A percentile compares a stretch with the other conserved stretches of the same genome.
Evolutionary conservation across 2,113 vertebrate genomes (phyloP).

Genomic region (Pterocles gutturalis): DNA sequence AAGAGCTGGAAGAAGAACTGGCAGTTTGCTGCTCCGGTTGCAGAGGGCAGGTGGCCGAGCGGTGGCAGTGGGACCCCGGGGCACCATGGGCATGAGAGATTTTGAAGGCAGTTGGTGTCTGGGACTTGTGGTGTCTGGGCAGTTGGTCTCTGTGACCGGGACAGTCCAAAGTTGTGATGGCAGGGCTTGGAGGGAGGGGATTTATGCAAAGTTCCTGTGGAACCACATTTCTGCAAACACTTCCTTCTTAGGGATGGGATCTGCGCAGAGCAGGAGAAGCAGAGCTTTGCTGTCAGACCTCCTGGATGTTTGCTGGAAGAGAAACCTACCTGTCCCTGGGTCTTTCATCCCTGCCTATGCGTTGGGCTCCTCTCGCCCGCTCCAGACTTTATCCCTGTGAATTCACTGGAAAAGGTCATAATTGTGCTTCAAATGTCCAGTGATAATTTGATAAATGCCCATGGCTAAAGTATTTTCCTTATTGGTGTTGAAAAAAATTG

Average conservation of each 20-base stretch:
- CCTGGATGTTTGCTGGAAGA: neutral
- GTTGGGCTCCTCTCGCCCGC: neutral
- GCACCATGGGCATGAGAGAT: neutral
- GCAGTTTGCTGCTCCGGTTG: neutral
- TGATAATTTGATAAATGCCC: neutral
- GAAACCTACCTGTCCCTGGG: neutral
- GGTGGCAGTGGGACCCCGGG: neutral
- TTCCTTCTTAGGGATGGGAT: neutral
- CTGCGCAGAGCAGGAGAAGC: neutral
- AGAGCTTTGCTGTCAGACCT: neutral
- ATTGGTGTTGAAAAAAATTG: neutral
- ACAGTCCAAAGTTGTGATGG: neutral
- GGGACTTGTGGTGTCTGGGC: neutral
- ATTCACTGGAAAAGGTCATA: neutral
- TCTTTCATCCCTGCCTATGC: neutral
- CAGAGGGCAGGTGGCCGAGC: fast-evolving
- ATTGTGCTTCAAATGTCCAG: neutral
- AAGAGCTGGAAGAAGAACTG: neutral
- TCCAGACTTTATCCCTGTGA: neutral
- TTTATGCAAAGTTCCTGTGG: neutral
- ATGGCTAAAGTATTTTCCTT: neutral
- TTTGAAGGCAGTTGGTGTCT: neutral
- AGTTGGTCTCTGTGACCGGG: neutral
- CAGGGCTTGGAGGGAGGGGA: neutral
- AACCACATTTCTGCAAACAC: neutral